Evolutionary conservation across 2,113 vertebrate genomes (phyloP), one percentile per base, ranked within the genome.

Genomic region (Bothrops jararaca): DNA sequence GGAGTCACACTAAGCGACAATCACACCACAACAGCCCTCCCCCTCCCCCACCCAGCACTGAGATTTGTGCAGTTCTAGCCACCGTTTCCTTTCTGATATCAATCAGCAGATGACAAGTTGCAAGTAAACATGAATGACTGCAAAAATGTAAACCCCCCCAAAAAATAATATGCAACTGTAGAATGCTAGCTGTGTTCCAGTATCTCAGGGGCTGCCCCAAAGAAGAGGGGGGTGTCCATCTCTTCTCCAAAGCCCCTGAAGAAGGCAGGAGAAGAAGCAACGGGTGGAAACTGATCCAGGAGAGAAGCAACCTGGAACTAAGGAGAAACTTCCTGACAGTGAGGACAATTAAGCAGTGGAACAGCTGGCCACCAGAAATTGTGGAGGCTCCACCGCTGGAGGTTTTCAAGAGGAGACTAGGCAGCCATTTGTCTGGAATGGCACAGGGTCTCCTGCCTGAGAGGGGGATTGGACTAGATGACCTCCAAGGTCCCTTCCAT

Each of bases 41-140:
- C 48, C 5, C n/a, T 29, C 5, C 64, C 64, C 15, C n/a, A 20
- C 13, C 11, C 4, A 1, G 15, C n/a, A 34, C 15, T 0, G 2
- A 39, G n/a, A 39, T n/a, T 7, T 34, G 64, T 15, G 69, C 5
- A 1, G n/a, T 39, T 7, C 69, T 10, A 8, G 69, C n/a, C n/a
- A 13, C n/a, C 3, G 5, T 39, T 39, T 6, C 0, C 64, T 7
- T 34, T 34, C 64, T 13, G n/a, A 34, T 18, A 3, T 18, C 69
- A 0, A 18, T 1, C 69, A 8, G 64, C 13, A 6, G 12, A 9
- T 50, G 7, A 50, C 48, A 50, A 18, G n/a, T 18, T 34, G n/a
- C 64, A 6, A 2, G 64, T 29, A 74, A 15, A 29, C 29, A 29
- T 4, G 1, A 1, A 1, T 2, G 29, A 5, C 5, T 13, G 64